Evolutionary conservation across 2,797 vertebrate species (phyloP).

Genomic region (Bovichtus variegatus): DNA sequence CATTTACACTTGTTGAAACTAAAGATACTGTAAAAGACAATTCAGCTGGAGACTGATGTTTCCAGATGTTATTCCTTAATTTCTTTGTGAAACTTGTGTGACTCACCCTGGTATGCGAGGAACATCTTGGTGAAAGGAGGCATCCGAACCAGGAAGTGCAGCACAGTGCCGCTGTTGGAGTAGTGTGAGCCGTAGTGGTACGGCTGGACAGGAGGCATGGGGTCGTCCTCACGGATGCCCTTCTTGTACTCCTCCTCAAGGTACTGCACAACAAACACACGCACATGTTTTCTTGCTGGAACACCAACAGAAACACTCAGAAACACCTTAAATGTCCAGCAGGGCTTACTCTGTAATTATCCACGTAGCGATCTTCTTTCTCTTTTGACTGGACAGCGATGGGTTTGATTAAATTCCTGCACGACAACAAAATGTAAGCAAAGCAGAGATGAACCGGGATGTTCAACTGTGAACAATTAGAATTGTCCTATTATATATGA

Average conservation of each 20-base stretch:
- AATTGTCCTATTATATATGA: background rate
- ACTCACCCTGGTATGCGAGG: conserved; percentile 95
- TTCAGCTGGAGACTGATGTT: background rate
- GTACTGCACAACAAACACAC: conserved; percentile 84
- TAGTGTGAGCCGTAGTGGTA: conserved; percentile 99
- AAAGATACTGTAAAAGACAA: background rate
- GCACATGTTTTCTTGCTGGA: background rate
- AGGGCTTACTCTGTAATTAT: conserved; percentile 92
- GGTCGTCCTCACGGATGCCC: conserved; percentile 95
- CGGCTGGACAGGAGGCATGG: conserved; percentile 98
- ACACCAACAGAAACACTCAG: background rate
- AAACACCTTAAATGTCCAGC: background rate
- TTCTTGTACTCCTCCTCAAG: conserved; percentile 97
- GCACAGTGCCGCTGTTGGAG: conserved; percentile 97
- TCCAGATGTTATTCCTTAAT: background rate
- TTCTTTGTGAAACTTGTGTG: background rate
- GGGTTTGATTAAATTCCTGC: conserved; percentile 94
- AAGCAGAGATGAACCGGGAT: background rate
- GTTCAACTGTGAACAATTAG: background rate
- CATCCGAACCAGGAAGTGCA: conserved; percentile 98
- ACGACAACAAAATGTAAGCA: conserved; percentile 36
- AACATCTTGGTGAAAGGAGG: conserved; percentile 99
- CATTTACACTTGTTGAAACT: conserved; percentile 12
- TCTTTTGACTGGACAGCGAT: conserved; percentile 99
- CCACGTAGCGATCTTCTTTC: conserved; percentile 98